phyloP scores from a whole-genome alignment of 1,140 invertebrate genomes.

The Amyelois transitella region DNA sequence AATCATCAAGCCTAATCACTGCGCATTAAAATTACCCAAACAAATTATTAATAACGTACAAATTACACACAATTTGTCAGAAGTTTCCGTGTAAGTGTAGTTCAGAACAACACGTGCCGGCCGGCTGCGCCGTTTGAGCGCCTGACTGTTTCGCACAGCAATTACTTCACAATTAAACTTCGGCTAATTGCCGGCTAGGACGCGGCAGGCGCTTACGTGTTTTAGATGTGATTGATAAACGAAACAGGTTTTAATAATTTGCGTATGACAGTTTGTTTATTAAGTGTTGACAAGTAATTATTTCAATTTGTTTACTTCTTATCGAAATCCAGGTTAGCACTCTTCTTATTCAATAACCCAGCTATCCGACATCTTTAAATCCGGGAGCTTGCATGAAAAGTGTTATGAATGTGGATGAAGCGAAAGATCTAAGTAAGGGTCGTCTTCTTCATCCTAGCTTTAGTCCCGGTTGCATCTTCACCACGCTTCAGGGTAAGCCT shows the following conservation, averaged over 20 bases:
- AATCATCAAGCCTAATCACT: no score
- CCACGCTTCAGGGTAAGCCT: no score
- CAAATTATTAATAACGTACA: slow-evolving; percentile 1
- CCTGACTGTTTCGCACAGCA: slow-evolving; percentile 27
- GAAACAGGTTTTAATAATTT: background rate
- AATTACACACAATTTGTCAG: slow-evolving; percentile 7
- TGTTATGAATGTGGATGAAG: no score
- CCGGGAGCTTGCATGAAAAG: no score
- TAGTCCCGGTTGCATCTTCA: no score
- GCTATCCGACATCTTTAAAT: no score
- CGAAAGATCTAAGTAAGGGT: no score
- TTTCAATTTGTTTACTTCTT: background rate
- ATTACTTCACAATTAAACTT: slow-evolving; percentile 36
- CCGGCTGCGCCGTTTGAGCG: slow-evolving; percentile 12
- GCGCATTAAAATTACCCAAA: background rate
- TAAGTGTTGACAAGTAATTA: background rate
- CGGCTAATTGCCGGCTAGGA: slow-evolving; percentile 18
- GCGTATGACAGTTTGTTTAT: background rate
- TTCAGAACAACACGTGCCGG: slow-evolving; percentile 19
- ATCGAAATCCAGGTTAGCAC: background rate
- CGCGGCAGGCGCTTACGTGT: slow-evolving; percentile 19
- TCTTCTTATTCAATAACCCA: no score
- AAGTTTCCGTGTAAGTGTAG: slow-evolving; percentile 4
- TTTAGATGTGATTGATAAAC: slow-evolving; percentile 7
- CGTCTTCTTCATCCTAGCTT: no score